Evolutionary conservation across 2,113 vertebrate genomes (phyloP).

Genomic region (Sylvia atricapilla): DNA sequence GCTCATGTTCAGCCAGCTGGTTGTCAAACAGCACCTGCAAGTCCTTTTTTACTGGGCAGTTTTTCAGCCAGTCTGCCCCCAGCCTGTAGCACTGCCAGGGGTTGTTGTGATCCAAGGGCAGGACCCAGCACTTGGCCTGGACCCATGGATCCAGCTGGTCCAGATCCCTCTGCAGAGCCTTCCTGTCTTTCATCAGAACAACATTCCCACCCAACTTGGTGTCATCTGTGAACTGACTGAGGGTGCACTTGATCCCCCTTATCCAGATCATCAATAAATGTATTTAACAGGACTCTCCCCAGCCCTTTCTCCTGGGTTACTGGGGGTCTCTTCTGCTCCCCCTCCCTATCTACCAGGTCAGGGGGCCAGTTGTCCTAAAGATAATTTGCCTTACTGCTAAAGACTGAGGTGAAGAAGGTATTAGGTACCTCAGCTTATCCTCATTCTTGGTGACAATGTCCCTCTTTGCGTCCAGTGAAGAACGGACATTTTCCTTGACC

Average conservation of each 20-base stretch:
- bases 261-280: not conserved
- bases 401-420: not conserved
- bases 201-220: not conserved
- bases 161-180: not conserved
- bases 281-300: not conserved
- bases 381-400: not conserved
- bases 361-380: not conserved
- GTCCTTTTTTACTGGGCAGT: not conserved
- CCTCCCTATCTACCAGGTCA: not conserved
- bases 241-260: not conserved
- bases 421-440: not conserved
- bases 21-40: not conserved
- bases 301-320: not conserved
- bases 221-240: not conserved
- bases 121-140: too few relatives aligned
- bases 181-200: not conserved
- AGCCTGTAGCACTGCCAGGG: accelerated
- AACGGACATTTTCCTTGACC: not conserved
- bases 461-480: not conserved
- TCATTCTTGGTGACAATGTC: not conserved
- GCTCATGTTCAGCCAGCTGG: not conserved
- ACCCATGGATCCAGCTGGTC: not conserved
- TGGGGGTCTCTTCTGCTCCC: not conserved
- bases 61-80: not conserved
- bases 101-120: not conserved